Evolutionary conservation across 2,113 vertebrate species (phyloP).

Genomic region (Ranitomeya variabilis): DNA sequence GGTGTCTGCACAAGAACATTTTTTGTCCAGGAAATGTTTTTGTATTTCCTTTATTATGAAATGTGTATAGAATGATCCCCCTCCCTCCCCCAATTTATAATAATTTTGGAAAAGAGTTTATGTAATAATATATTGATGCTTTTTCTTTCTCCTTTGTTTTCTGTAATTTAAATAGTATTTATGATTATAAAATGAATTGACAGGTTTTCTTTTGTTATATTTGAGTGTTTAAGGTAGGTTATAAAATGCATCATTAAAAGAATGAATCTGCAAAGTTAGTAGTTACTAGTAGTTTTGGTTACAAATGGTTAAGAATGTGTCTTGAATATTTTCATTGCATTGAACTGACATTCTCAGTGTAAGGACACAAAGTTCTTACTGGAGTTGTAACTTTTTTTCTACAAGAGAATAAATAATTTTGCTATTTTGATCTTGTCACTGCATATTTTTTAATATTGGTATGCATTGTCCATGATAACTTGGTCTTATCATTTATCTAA

Average conservation of each 20-base stretch:
- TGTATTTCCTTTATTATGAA: background rate
- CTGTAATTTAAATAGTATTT: constrained; percentile 45
- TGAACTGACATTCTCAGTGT: constrained; percentile 2
- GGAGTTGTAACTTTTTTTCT: constrained; percentile 59
- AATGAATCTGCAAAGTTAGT: constrained; percentile 15
- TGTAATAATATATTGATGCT: constrained; percentile 69
- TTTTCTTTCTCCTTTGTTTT: constrained; percentile 63
- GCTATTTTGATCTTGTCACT: constrained; percentile 63
- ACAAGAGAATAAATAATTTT: constrained; percentile 68
- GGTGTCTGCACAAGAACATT: background rate
- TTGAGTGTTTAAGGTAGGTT: background rate
- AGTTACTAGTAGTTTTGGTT: constrained; percentile 12
- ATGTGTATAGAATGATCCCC: constrained; percentile 55
- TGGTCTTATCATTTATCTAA: background rate
- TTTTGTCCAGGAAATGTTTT: constrained; percentile 11
- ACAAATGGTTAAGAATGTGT: background rate
- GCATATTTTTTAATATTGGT: constrained; percentile 15
- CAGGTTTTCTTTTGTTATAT: constrained; percentile 3
- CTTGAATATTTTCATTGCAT: background rate
- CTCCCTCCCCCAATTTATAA: constrained; percentile 70
- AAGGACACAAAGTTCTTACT: constrained; percentile 11
- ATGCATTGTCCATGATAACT: background rate
- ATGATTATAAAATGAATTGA: constrained; percentile 3
- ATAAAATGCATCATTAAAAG: background rate
- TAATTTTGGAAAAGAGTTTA: constrained; percentile 72